Conservation (phyloP, 2,113 vertebrate genomes). For the Zosterops hypoxanthus region DNA sequence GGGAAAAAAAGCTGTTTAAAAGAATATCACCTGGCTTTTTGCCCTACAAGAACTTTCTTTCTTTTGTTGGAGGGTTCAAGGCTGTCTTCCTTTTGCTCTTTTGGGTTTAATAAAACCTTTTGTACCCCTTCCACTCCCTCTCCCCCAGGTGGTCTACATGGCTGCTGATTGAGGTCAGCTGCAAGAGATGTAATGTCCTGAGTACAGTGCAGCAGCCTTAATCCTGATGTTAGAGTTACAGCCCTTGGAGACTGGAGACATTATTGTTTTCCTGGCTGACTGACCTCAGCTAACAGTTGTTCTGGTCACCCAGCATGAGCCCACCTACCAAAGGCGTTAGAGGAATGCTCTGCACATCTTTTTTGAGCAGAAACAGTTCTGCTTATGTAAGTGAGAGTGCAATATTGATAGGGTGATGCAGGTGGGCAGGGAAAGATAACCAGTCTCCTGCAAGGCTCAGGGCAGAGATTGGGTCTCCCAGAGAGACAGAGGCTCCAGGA, state of each 20-base stretch:
- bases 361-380: slow-evolving; percentile 14
- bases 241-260: neutral
- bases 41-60: slow-evolving; percentile 30
- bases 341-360: neutral
- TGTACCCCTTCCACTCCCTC: slow-evolving; percentile 37
- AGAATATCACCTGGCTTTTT: slow-evolving; percentile 35
- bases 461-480: neutral
- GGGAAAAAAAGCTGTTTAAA: slow-evolving; percentile 8
- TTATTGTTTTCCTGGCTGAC: slow-evolving; percentile 45
- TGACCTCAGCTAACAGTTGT: slow-evolving; percentile 49
- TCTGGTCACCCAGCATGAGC: neutral
- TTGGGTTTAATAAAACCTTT: slow-evolving; percentile 53
- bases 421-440: neutral
- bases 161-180: slow-evolving; percentile 52
- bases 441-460: neutral
- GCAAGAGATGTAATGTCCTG: neutral
- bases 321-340: slow-evolving; percentile 31
- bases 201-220: slow-evolving; percentile 6
- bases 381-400: neutral
- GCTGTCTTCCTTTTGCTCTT: slow-evolving; percentile 54
- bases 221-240: slow-evolving; percentile 44
- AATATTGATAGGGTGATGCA: neutral
- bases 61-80: slow-evolving; percentile 40
- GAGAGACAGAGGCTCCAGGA: neutral
- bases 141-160: slow-evolving; percentile 42